phyloP scores from a whole-genome alignment of 2,888 invertebrate genomes.

The Aphodius sticticus region DNA sequence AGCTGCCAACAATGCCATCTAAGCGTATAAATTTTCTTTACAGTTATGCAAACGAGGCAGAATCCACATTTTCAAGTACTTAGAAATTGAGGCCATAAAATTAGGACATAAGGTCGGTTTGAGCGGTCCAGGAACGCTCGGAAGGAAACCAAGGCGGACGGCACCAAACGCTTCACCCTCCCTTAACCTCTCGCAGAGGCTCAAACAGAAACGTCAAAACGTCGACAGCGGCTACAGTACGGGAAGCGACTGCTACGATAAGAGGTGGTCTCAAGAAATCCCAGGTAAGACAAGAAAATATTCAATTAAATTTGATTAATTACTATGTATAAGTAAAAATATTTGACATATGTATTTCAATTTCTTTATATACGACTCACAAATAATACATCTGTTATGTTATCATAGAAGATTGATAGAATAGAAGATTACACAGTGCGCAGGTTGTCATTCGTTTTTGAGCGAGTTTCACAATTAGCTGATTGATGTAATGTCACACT shows the following conservation, averaged over 20 bases:
- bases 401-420: too few relatives aligned
- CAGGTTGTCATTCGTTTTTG: too few relatives aligned
- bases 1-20: too few relatives aligned
- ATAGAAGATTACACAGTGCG: too few relatives aligned
- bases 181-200: constrained; percentile 55
- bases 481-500: too few relatives aligned
- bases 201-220: constrained; percentile 73
- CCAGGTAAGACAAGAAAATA: constrained; percentile 57
- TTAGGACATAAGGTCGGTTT: constrained; percentile 64
- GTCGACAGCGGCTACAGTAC: constrained; percentile 92
- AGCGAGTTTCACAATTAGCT: too few relatives aligned
- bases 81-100: constrained; percentile 87
- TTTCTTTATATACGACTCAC: too few relatives aligned
- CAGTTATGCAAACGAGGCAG: constrained; percentile 91
- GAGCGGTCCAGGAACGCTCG: constrained; percentile 61
- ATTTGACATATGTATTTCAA: too few relatives aligned
- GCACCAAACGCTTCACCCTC: constrained; percentile 59
- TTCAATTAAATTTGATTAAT: neutral
- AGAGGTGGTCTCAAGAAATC: constrained; percentile 84
- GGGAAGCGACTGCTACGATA: constrained; percentile 81
- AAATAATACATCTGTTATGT: too few relatives aligned
- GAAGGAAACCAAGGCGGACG: constrained; percentile 62
- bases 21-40: constrained; percentile 42
- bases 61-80: constrained; percentile 93
- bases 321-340: neutral